These are phyloP conservation scores for Takifugu rubripes DNA, from an alignment of 2,797 vertebrate genomes.

Conservation along the genomic window DNA sequence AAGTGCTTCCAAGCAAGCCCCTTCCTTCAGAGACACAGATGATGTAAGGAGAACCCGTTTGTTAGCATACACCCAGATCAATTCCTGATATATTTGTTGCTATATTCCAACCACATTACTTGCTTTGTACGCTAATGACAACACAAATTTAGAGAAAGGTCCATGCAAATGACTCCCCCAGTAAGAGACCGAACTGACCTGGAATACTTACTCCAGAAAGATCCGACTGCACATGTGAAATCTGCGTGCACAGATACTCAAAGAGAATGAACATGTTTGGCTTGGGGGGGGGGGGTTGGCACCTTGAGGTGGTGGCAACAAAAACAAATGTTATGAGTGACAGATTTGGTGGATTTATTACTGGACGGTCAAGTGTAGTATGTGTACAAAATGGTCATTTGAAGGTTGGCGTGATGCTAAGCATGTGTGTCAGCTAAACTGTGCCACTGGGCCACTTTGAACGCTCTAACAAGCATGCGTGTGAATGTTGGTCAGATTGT, in stretches of 20 bases:
- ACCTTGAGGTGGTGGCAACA: conserved; percentile 5
- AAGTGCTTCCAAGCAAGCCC: too few species aligned
- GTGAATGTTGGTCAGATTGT: conserved; percentile 19
- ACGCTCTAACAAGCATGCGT: conserved; percentile 25
- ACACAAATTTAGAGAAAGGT: conserved; percentile 6
- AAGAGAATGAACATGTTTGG: conserved; percentile 13
- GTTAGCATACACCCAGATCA: neutral
- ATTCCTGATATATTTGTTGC: too few species aligned
- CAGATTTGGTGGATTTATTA: neutral
- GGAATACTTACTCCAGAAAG: conserved; percentile 36
- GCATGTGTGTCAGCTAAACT: conserved; percentile 44
- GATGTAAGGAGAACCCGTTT: neutral
- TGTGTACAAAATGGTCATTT: conserved; percentile 18
- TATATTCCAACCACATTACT: too few species aligned
- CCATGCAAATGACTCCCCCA: conserved; percentile 27
- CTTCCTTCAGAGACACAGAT: neutral
- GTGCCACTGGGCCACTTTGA: conserved; percentile 48
- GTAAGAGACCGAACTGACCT: conserved; percentile 41
- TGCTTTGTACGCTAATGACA: conserved; percentile 16
- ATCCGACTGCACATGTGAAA: neutral
- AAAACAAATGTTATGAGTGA: conserved; percentile 13
- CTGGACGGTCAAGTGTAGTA: neutral
- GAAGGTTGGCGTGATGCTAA: conserved; percentile 47
- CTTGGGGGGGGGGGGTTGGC: conserved; percentile 13
- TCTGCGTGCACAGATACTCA: neutral